Percentiles rank a stretch among this genome's conserved stretches.
These are phyloP conservation scores for Bufo gargarizans DNA, from an alignment of 2,113 vertebrate genomes.

Conservation along the genomic window DNA sequence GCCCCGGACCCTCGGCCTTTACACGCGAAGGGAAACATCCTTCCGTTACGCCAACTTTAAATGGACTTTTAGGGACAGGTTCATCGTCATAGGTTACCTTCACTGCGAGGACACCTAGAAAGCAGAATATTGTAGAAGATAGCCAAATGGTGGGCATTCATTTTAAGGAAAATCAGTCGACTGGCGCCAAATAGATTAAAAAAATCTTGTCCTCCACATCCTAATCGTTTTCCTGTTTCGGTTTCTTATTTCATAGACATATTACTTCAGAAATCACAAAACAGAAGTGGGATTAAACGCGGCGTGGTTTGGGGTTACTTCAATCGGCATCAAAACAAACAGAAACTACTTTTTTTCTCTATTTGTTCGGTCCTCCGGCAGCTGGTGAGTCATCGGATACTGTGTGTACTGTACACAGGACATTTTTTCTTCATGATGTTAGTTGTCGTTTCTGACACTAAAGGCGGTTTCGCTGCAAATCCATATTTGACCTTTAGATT, in stretches of 20 bases:
- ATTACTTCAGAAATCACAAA: conserved; percentile 27
- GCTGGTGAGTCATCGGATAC: not conserved
- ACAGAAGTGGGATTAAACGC: conserved; percentile 2
- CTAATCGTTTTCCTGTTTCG: conserved; percentile 13
- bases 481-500: not conserved
- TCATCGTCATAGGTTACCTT: conserved; percentile 83
- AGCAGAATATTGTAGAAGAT: not conserved
- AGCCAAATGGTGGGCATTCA: not conserved
- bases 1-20: conserved; percentile 83
- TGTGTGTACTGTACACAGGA: not conserved
- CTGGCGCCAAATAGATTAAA: not conserved
- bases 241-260: conserved; percentile 23
- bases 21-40: conserved; percentile 92
- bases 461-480: not conserved
- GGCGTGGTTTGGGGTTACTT: conserved; percentile 20
- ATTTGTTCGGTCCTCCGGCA: not conserved
- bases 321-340: not conserved
- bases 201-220: not conserved
- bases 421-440: not conserved
- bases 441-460: not conserved
- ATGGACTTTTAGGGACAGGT: conserved; percentile 86
- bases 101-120: conserved; percentile 79
- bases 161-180: not conserved
- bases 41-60: conserved; percentile 85
- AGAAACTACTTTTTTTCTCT: conserved; percentile 17